phyloP scores from a whole-genome alignment of 2,113 vertebrate species.

The Podilymbus podiceps region DNA sequence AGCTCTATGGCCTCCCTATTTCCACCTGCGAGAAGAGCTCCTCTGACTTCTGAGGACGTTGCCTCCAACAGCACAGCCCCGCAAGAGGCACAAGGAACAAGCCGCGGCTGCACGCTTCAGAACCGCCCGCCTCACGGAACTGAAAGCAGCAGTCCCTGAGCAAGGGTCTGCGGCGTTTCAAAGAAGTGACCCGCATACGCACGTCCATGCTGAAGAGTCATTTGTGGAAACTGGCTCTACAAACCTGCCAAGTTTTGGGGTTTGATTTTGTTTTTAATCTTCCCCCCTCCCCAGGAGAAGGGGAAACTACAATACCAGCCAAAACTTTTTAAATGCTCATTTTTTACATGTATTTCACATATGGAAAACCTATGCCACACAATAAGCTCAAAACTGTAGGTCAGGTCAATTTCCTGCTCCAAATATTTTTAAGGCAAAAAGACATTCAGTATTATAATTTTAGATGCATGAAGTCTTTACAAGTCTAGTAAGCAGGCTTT shows the following conservation, averaged over 20 bases:
- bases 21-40: background rate
- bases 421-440: background rate
- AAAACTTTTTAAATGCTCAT: background rate
- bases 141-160: background rate
- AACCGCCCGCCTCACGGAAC: rapidly evolving
- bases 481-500: background rate
- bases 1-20: background rate
- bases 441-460: background rate
- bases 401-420: background rate
- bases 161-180: background rate
- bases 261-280: background rate
- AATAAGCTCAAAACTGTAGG: background rate
- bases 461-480: background rate
- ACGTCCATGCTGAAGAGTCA: background rate
- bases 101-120: rapidly evolving
- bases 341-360: background rate
- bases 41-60: background rate
- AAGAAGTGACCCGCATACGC: background rate
- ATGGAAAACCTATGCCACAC: background rate
- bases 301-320: background rate
- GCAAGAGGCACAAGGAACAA: background rate
- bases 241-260: background rate
- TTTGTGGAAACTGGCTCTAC: background rate
- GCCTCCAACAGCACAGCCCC: background rate
- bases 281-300: too few relatives aligned